A percentile compares a stretch with the other conserved stretches of the same genome.
These are phyloP conservation scores for Dromaius novaehollandiae DNA, from an alignment of 2,113 vertebrate species.

Conservation along the genomic window DNA sequence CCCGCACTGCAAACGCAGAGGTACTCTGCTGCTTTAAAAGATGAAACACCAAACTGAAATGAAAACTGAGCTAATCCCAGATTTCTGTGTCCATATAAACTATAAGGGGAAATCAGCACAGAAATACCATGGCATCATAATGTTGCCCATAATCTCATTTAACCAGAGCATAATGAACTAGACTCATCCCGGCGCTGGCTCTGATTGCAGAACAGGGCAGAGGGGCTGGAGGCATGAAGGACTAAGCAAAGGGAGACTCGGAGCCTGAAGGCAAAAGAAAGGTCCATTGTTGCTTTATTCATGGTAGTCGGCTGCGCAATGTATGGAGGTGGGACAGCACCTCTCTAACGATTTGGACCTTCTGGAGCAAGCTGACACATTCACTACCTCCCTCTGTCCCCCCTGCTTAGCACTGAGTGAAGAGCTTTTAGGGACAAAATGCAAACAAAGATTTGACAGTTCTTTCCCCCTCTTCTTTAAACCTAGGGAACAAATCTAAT, in stretches of 20 bases:
- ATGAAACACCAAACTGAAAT: neutral
- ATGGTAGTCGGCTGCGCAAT: neutral
- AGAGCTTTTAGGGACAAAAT: neutral
- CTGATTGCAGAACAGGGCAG: neutral
- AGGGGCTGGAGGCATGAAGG: neutral
- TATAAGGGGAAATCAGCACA: slow-evolving; percentile 1
- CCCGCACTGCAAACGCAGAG: neutral
- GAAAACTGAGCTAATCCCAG: slow-evolving; percentile 54
- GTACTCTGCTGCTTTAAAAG: slow-evolving; percentile 16
- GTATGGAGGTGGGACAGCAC: neutral
- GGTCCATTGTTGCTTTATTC: neutral
- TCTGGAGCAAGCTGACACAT: fast-evolving
- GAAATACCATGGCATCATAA: neutral
- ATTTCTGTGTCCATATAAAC: neutral
- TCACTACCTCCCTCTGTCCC: fast-evolving
- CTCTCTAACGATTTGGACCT: neutral
- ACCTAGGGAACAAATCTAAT: neutral
- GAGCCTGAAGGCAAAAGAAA: neutral
- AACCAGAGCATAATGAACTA: neutral
- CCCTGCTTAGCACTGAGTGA: neutral
- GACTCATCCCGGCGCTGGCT: neutral
- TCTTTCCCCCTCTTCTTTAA: neutral
- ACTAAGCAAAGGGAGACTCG: neutral
- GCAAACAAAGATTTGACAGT: neutral
- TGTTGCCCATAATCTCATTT: slow-evolving; percentile 28